Evolutionary conservation across 2,888 invertebrate genomes (phyloP), one percentile per base, ranked within the genome.

Genomic region (Prionchulus punctatus): DNA sequence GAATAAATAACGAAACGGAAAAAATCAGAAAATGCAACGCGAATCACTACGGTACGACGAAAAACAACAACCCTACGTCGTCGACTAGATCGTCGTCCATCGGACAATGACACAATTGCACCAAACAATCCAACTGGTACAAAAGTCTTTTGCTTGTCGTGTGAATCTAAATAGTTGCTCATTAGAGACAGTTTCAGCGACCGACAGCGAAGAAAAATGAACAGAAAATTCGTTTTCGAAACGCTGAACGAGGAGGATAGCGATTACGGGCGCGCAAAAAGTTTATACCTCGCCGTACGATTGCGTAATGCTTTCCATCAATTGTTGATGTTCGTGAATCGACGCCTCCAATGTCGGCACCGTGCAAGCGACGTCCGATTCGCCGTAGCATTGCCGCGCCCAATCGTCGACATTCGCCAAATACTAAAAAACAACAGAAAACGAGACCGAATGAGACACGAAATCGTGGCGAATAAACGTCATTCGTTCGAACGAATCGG

Each of bases 261-360:
- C 36, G 18, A 7, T 12, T 18, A 36, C 36, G 36, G 36, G 36
- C 36, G 7, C 36, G 36, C 36, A 36, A 12, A 36, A 36, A 36
- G 18, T 18, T 18, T 12, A 45, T 78, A 86, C 87, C 80, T 88
- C 87, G 1, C 87, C 86, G 69, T 89, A 89, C 2, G 85, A 88
- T 76, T 91, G 90, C 72, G 90, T 92, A 85, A 94, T 92, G 60
- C 86, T 86, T 72, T 94, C 94, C 69, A 91, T 92, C 26, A 94
- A 80, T 66, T 86, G 86, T 68, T 94, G 85, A 73, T 94, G 92
- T 55, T 89, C 82, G 66, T 90, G 85, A 64, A 94, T 86, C 57
- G 86, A 83, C 63, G 86, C 85, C 73, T 96, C 94, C 58, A 96
- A 77, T 58, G 87, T 83, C 62, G 86, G 80, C 59, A 94, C 90